Evolutionary conservation across 2,797 vertebrate species (phyloP), one percentile per base, ranked within the genome.

Genomic region (Amniataba percoides): DNA sequence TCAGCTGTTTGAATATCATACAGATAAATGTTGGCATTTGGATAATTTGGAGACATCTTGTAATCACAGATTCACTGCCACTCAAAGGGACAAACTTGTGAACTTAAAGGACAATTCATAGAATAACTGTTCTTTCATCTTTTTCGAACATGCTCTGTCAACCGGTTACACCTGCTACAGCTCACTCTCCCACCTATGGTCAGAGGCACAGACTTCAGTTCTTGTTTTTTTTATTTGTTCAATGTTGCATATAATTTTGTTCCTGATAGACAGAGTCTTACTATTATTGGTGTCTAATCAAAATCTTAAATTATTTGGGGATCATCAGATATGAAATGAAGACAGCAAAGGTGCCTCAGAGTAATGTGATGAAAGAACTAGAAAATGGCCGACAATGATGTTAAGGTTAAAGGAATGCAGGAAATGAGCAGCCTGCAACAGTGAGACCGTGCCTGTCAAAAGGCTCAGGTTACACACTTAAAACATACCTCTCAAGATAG

Each of bases 1-100:
- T 11, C 21, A 43, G 45, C 36, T 66, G 43, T 80, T 74, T 74
- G 23, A 77, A 61, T 65, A 65, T 62, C 36, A 36, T 13, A 46
- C 7, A 39, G 46, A 46, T 53, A 9, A 9, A 36, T 7, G 8
- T 36, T 36, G 8, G 8, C 8, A 36, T 36, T 36, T 36, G 34
- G 34, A 36, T 36, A 1, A 36, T 36, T 36, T 36, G 27, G 19
- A 48, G 27, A 39, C 19, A 49, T 71, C 21, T 11, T 31, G 19
- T 63, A 43, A 69, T 68, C 15, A 18, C 19, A 1, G 31, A 53
- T 11, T 72, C 15, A 36, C 21, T 15, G 6, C 5, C 25, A 53
- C 8, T 34, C 3, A 1, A 63, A 43, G 13, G 31, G 13, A 10
- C 27, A 53, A 60, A 65, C 21, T 7, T 34, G 2, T 51, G 36